Base-by-base conservation (phyloP, 2,797 vertebrate species). In the Notamacropus eugenii region DNA sequence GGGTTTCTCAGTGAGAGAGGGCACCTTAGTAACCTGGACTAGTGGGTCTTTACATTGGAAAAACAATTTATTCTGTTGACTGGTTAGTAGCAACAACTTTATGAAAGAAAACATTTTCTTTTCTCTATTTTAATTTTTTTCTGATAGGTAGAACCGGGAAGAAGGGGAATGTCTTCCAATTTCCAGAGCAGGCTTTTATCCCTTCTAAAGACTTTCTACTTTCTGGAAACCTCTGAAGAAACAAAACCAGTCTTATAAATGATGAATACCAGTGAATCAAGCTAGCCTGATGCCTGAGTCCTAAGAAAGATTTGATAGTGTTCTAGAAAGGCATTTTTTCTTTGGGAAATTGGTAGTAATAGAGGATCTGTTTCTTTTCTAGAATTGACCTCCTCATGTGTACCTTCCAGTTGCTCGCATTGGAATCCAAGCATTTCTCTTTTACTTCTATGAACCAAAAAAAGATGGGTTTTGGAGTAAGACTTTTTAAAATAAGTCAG, bases 391-490 rank as follows among this genome's bases (percentile, higher is more conserved):
- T 87, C 24, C 67, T 74, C n/a, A 87, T 87, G 46, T 87, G 74
- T 87, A 46, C 8, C 40, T 87, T 87, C 22, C 24, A 87, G 19
- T 50, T 52, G 52, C 52, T 52, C 6, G 8, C 52, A 5, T 6
- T 52, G 52, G 52, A 52, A 52, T 52, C 52, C 52, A 52, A 9
- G 6, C 52, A 46, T 50, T 11, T 87, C 40, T 27, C 46, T 74
- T 92, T 96, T 57, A 57, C 74, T 93, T 90, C 94, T 54, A 92
- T 9, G 92, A 90, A 96, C 82, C 74, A 95, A 90, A 90, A 94
- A 95, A 92, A 92, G 56, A 82, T 19, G 4, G n/a, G 19, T 90
- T 91, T 94, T 93, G 67, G 94, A 95, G 91, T 55, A n/a, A 93
- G 4, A 29, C 94, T 82, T 92, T 31, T 74, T 14, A 55, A 96